These are phyloP conservation scores for Thomomys bottae DNA, from an alignment of 2,113 vertebrate species.

Conservation along the genomic window DNA sequence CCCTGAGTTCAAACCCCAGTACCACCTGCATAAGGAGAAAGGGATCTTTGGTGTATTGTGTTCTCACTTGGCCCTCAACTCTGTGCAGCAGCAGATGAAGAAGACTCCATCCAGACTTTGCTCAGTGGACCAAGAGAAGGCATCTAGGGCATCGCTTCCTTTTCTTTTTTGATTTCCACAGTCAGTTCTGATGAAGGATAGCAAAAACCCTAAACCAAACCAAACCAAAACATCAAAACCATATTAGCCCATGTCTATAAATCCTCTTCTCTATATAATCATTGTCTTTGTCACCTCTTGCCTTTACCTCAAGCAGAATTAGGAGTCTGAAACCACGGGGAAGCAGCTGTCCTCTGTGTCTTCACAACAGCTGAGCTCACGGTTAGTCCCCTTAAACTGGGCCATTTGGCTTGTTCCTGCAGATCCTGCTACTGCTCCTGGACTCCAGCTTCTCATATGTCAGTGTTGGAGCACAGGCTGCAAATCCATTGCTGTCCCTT, in stretches of 20 bases:
- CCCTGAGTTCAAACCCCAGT: too few relatives aligned
- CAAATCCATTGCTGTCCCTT: background rate
- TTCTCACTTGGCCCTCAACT: background rate
- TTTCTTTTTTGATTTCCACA: background rate
- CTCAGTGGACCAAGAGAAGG: background rate
- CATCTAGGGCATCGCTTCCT: background rate
- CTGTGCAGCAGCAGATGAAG: too few relatives aligned
- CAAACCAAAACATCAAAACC: too few relatives aligned
- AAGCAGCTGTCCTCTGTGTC: background rate
- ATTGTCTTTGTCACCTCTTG: background rate
- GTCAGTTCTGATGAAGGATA: background rate
- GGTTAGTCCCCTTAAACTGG: background rate
- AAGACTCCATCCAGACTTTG: background rate
- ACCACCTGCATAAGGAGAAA: too few relatives aligned
- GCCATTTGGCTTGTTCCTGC: background rate
- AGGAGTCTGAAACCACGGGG: background rate
- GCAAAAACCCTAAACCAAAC: background rate
- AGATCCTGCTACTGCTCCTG: background rate
- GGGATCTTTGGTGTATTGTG: fast-evolving
- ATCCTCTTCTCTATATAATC: background rate
- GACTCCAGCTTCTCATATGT: background rate
- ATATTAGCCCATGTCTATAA: background rate
- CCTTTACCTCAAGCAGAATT: background rate
- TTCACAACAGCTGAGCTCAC: background rate
- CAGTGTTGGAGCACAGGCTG: background rate